Evolutionary conservation across 2,888 invertebrate species (phyloP), one percentile per base, ranked within the genome.

Genomic region (Pristionchus exspectatus): DNA sequence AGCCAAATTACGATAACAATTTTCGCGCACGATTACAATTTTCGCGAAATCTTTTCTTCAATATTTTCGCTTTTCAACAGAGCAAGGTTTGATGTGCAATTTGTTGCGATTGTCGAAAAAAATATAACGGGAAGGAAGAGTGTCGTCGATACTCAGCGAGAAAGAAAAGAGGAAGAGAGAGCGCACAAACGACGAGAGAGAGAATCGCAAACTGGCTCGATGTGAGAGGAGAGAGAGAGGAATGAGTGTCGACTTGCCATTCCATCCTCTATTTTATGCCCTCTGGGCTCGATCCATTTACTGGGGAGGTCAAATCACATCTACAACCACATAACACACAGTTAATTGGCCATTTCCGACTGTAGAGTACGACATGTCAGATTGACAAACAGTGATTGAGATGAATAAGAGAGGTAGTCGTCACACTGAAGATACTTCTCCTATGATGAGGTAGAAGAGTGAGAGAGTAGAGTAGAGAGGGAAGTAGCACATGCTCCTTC

Each of bases 141-240:
- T 21, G 16, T 18, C 33, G 59, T 21, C 63, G 86, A 86, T 86
- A 86, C 86, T 86, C 86, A 86, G 86, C 66, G 86, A 33, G 44
- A 27, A 63, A 63, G 86, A 24, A 33, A 69, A 87, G 24, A 18
- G 66, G 54, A 50, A 50, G 44, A n/a, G 50, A 87, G 87, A 87
- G 85, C 59, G 85, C n/a, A 30, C n/a, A 56, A 30, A 85, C 56
- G 38, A 85, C 85, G 85, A 85, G 85, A 85, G 38, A 33, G 12
- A 54, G 50, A 44, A 27, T 27, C 81, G 81, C 50, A 81, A 81
- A 81, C 81, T 81, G 81, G 81, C 50, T 81, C 38, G 50, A 44
- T 81, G 81, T 54, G 81, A 81, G 50, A n/a, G 44, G 50, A 69
- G 72, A 72, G 33, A 74, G 74, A 74, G 74, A 74, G 83, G 54